These are phyloP conservation scores for Lampropteryx suffumata DNA, from an alignment of 2,888 invertebrate genomes.

Conservation along the genomic window DNA sequence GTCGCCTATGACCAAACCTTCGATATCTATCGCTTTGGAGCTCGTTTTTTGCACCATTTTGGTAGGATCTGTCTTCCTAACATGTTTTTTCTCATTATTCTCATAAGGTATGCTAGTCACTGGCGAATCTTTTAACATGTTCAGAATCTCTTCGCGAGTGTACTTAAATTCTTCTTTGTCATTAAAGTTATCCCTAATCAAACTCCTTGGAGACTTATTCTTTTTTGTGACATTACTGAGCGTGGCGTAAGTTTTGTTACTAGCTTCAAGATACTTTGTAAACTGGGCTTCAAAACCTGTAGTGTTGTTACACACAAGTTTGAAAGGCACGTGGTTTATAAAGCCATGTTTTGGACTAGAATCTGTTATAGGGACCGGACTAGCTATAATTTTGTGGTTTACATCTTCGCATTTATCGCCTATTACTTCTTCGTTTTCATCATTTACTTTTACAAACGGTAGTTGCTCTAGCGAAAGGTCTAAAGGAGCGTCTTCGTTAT, in stretches of 20 bases:
- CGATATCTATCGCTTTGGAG: conserved; percentile 53
- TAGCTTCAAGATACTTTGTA: conserved; percentile 63
- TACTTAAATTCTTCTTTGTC: conserved; percentile 55
- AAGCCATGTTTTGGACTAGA: conserved; percentile 63
- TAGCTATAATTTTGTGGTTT: conserved; percentile 61
- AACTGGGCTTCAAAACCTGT: conserved; percentile 70
- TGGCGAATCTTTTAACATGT: conserved; percentile 76
- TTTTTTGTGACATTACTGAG: conserved; percentile 51
- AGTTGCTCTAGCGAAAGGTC: conserved; percentile 67
- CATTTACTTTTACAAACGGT: conserved; percentile 64
- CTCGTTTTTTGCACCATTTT: conserved; percentile 59
- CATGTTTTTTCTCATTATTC: conserved; percentile 61
- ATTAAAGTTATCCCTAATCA: conserved; percentile 53
- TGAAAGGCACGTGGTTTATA: conserved; percentile 66
- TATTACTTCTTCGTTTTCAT: conserved; percentile 46
- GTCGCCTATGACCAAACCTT: conserved; percentile 54
- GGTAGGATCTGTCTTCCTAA: conserved; percentile 70
- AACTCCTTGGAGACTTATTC: conserved; percentile 62
- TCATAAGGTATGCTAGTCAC: conserved; percentile 65
- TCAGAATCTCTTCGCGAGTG: conserved; percentile 69
- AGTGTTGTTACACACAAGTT: conserved; percentile 64
- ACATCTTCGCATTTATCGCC: conserved; percentile 43
- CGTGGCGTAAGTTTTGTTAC: conserved; percentile 56
- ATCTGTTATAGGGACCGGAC: conserved; percentile 56
- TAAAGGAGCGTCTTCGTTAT: conserved; percentile 68